A percentile compares a stretch with the other conserved stretches of the same genome.
Evolutionary conservation across 1,140 invertebrate species (phyloP).

Genomic region (Vanessa atalanta): DNA sequence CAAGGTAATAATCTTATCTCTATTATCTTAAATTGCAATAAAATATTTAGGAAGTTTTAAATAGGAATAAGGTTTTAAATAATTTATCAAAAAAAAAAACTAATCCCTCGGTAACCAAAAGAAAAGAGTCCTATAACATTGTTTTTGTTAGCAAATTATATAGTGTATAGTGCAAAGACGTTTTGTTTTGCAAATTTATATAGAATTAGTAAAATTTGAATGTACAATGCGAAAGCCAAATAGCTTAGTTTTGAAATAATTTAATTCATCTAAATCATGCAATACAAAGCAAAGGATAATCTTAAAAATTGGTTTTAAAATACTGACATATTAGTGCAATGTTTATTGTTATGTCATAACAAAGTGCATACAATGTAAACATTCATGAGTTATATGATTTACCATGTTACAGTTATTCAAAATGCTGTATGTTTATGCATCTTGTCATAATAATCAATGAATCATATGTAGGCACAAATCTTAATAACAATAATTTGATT

Average conservation of each 20-base stretch:
- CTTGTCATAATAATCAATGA: constrained; percentile 24
- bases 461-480: background rate
- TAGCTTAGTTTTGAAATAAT: no score
- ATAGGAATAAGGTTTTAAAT: no score
- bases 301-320: background rate
- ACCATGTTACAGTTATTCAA: constrained; percentile 39
- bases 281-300: background rate
- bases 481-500: background rate
- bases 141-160: no score
- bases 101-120: background rate
- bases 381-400: constrained; percentile 54
- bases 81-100: background rate
- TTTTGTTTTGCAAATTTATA: no score
- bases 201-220: no score
- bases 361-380: constrained; percentile 70
- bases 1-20: constrained; percentile 80
- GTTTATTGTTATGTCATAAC: constrained; percentile 68
- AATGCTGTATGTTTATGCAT: constrained; percentile 21
- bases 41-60: constrained; percentile 1
- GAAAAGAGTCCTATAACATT: background rate
- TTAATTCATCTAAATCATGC: no score
- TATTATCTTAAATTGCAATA: constrained; percentile 9
- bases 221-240: no score
- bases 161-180: no score
- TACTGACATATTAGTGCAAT: constrained; percentile 46